A percentile compares a stretch with the other conserved stretches of the same genome.
phyloP scores from a whole-genome alignment of 2,797 vertebrate genomes.

The Falco columbarius region DNA sequence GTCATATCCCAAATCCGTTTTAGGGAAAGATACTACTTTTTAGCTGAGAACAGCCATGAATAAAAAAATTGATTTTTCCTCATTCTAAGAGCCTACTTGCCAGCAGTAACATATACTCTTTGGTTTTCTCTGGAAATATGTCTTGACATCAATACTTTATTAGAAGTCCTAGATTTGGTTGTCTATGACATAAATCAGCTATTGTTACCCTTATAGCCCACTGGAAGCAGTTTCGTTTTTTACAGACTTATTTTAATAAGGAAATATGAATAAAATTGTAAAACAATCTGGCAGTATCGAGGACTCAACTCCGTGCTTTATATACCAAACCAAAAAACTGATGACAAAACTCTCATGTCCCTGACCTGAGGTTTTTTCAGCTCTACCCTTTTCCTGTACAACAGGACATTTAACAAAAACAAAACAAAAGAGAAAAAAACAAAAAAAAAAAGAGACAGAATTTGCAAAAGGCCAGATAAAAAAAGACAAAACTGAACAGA shows the following conservation, averaged over 20 bases:
- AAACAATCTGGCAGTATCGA: background rate
- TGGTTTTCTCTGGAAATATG: background rate
- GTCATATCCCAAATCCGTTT: background rate
- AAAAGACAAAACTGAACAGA: background rate
- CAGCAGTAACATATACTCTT: background rate
- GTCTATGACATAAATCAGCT: background rate
- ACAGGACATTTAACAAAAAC: slow-evolving; percentile 70
- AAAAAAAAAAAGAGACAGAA: slow-evolving; percentile 74
- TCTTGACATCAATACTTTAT: background rate
- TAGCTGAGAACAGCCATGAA: background rate
- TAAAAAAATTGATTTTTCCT: background rate
- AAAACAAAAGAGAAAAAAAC: slow-evolving; percentile 52
- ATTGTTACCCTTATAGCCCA: background rate
- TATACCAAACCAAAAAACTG: slow-evolving; percentile 3
- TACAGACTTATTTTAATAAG: background rate
- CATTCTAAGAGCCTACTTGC: background rate
- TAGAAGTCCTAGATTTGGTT: background rate
- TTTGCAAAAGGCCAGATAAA: slow-evolving; percentile 66
- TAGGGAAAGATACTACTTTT: background rate
- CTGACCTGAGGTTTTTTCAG: slow-evolving; percentile 74
- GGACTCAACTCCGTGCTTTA: background rate
- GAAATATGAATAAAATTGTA: background rate
- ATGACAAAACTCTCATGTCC: slow-evolving; percentile 72
- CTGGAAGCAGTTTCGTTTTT: background rate
- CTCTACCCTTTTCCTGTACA: slow-evolving; percentile 78